Base-by-base conservation (phyloP, 2,888 invertebrate genomes). In the Drosophila neotestacea region DNA sequence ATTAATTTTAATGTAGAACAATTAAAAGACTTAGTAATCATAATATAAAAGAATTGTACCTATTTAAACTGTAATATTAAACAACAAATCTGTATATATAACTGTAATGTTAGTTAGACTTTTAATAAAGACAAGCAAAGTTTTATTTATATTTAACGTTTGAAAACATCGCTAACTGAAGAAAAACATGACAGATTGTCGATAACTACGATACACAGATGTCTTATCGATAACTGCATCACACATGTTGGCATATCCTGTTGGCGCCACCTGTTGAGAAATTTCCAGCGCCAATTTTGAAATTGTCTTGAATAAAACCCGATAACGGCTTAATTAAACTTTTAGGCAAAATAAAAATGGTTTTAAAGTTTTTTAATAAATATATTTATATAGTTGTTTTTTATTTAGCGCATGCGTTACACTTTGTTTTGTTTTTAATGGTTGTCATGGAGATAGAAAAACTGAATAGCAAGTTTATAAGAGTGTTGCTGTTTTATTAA, bases 391-490 rank as follows among this genome's bases (percentile, higher is more conserved):
- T 0, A n/a, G 28, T 1, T 4, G 1, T 1, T 7, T 7, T 0
- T 28, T 13, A 0, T 3, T 4, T 0, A 4, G 54, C 74, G 46
- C 58, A 55, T 51, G 47, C 44, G 47, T 7, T 58, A 10, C 1
- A 7, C 28, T 59, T 16, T 3, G 13, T 44, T 71, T 54, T 16
- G 1, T 6, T 67, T n/a, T 22, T 1, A 0, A 13, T 27, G 1
- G 77, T 79, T 80, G 66, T 41, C 66, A 66, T 64, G 74, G 66
- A 10, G 9, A 79, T 39, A 3, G 16, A n/a, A 1, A 3, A 27
- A 46, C 32, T 10, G 13, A 30, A 69, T 36, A 54, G 50, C 6
- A 30, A 38, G 7, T 4, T 48, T 22, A 11, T 30, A 13, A 28
- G 7, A 2, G 32, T 44, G 38, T 39, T 6, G 27, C 13, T 4